Conservation (phyloP, 2,888 invertebrate genomes). For the Scaptomyza parva region DNA sequence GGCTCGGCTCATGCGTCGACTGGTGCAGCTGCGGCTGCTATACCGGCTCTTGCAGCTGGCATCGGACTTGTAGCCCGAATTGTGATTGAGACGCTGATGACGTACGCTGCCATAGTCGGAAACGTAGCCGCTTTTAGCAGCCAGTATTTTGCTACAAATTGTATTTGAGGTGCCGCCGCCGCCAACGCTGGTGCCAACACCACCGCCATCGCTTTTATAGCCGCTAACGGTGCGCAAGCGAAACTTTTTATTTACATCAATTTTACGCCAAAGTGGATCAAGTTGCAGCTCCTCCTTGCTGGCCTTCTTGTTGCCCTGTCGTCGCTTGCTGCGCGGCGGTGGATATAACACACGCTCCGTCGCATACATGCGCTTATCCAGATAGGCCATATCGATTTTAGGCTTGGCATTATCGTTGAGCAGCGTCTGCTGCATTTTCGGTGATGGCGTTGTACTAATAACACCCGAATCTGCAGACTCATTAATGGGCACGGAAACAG, state of each 20-base stretch:
- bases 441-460: slow-evolving; percentile 88
- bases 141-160: slow-evolving; percentile 84
- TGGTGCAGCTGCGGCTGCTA: slow-evolving; percentile 87
- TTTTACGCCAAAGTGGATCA: slow-evolving; percentile 88
- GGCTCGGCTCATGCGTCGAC: slow-evolving; percentile 85
- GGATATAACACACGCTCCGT: slow-evolving; percentile 92
- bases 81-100: slow-evolving; percentile 74
- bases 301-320: slow-evolving; percentile 86
- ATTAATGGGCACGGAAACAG: slow-evolving; percentile 82
- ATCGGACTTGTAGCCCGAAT: slow-evolving; percentile 88
- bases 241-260: slow-evolving; percentile 88
- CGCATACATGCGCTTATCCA: slow-evolving; percentile 89
- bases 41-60: slow-evolving; percentile 88
- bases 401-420: slow-evolving; percentile 69
- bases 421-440: slow-evolving; percentile 86
- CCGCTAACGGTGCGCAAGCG: slow-evolving; percentile 87
- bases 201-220: slow-evolving; percentile 87
- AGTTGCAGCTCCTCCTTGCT: slow-evolving; percentile 86
- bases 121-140: slow-evolving; percentile 86
- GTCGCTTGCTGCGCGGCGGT: slow-evolving; percentile 90
- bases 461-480: slow-evolving; percentile 94
- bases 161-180: slow-evolving; percentile 80
- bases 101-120: slow-evolving; percentile 86
- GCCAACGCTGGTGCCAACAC: slow-evolving; percentile 65
- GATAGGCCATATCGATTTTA: slow-evolving; percentile 85